phyloP scores from a whole-genome alignment of 1,140 invertebrate species.

The Acromyrmex heyeri region DNA sequence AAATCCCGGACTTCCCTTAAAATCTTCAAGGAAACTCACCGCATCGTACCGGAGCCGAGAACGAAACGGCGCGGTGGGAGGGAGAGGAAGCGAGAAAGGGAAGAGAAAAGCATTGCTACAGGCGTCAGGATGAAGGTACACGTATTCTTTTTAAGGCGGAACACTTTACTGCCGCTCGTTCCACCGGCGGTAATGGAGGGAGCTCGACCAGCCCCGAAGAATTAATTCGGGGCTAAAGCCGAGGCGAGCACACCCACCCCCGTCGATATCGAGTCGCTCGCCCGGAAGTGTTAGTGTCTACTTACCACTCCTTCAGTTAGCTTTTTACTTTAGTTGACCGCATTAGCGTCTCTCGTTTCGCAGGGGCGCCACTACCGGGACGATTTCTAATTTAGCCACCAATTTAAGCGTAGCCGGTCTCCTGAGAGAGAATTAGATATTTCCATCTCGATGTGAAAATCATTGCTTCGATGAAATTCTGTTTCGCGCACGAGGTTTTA shows the following conservation, averaged over 20 bases:
- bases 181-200: slow-evolving; percentile 73
- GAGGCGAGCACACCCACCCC: slow-evolving; percentile 51
- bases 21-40: slow-evolving; percentile 39
- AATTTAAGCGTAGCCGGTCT: slow-evolving; percentile 36
- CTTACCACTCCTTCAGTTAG: slow-evolving; percentile 69
- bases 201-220: slow-evolving; percentile 62
- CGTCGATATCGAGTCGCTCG: slow-evolving; percentile 73
- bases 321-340: slow-evolving; percentile 63
- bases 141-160: slow-evolving; percentile 76
- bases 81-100: neutral
- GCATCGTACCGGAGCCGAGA: slow-evolving; percentile 7
- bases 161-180: slow-evolving; percentile 75
- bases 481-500: slow-evolving; percentile 22
- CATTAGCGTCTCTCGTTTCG: slow-evolving; percentile 51
- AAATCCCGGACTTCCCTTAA: slow-evolving; percentile 58
- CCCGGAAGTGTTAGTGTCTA: slow-evolving; percentile 68
- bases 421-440: slow-evolving; percentile 30
- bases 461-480: slow-evolving; percentile 14
- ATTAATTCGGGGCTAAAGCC: slow-evolving; percentile 77
- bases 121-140: slow-evolving; percentile 66
- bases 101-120: slow-evolving; percentile 54
- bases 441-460: slow-evolving; percentile 22
- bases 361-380: neutral
- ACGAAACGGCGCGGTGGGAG: neutral
- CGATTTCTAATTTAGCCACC: slow-evolving; percentile 71